phyloP scores from a whole-genome alignment of 2,113 vertebrate species.

The Phainopepla nitens region DNA sequence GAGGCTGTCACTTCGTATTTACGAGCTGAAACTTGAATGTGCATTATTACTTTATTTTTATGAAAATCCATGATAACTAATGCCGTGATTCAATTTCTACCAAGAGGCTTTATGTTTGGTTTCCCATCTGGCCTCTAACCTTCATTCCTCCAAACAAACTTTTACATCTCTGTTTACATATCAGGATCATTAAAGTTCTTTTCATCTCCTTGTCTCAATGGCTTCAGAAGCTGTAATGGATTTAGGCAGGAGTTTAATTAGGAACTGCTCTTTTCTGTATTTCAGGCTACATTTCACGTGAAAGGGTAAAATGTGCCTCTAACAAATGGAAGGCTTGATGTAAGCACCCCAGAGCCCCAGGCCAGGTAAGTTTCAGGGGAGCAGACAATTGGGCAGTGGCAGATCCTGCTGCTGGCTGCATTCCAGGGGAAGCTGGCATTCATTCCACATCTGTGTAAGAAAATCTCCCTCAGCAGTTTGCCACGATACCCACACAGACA shows the following conservation, averaged over 20 bases:
- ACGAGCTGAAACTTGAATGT: not conserved
- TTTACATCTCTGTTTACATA: not conserved
- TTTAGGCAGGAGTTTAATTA: constrained; percentile 1
- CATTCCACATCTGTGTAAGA: not conserved
- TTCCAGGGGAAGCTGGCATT: not conserved
- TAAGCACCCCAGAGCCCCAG: not conserved
- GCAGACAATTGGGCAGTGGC: not conserved
- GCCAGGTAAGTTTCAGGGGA: not conserved
- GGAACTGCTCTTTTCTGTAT: not conserved
- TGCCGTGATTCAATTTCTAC: not conserved
- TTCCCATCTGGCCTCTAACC: not conserved
- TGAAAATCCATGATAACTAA: constrained; percentile 21
- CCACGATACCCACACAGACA: not conserved
- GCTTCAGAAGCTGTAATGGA: not conserved
- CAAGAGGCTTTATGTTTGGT: not conserved
- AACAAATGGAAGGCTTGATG: not conserved
- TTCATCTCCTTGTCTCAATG: not conserved
- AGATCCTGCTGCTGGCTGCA: not conserved
- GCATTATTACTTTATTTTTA: constrained; percentile 12
- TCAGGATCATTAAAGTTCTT: not conserved
- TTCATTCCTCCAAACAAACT: not conserved
- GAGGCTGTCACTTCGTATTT: constrained; percentile 49
- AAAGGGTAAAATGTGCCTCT: not conserved
- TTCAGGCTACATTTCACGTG: not conserved
- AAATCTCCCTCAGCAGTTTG: not conserved